Base-by-base conservation (phyloP, 2,888 invertebrate genomes). In the Empis stercorea region DNA sequence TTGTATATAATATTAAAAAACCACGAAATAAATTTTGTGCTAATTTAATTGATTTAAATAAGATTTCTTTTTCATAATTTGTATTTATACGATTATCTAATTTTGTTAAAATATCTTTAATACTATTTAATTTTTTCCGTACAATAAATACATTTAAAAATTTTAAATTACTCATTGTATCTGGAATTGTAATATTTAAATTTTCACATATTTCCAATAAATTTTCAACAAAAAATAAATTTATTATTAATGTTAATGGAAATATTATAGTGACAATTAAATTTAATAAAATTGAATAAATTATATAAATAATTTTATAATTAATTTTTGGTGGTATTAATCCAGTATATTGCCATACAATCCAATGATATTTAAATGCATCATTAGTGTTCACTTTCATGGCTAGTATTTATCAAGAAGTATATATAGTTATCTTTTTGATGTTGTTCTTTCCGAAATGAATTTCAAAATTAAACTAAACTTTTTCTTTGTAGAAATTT, bases 131-230 rank as follows among this genome's bases (percentile, higher is more conserved):
- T 42, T 64, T 57, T 0, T 48, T 45, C 1, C 61, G 58, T 37
- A 63, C 59, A 30, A 60, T 40, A 11, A 54, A 60, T 6, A 63
- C 62, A 48, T 65, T 66, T 3, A 59, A 14, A 30, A 62, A 63
- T 54, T 65, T 65, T 7, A 66, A 51, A 47, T 61, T 65, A 5
- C 65, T 59, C 43, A 59, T 57, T 1, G 59, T 51, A 43, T 64
- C 64, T 10, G 66, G 64, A 32, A 63, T 57, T 27, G 65, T 60
- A 0, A 66, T 61, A 38, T 59, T 61, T 6, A 66, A 55, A 49
- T 61, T 65, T 51, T 63, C 64, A 52, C 61, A 64, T 20, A 65
- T 43, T 43, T 59, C 57, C 38, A 55, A 57, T 42, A 64, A 20
- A 17, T 52, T 60, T 34, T 45, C 48, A 4, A 59, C 56, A 15